phyloP scores from a whole-genome alignment of 2,113 vertebrate genomes.

The Campylorhamphus procurvoides region DNA sequence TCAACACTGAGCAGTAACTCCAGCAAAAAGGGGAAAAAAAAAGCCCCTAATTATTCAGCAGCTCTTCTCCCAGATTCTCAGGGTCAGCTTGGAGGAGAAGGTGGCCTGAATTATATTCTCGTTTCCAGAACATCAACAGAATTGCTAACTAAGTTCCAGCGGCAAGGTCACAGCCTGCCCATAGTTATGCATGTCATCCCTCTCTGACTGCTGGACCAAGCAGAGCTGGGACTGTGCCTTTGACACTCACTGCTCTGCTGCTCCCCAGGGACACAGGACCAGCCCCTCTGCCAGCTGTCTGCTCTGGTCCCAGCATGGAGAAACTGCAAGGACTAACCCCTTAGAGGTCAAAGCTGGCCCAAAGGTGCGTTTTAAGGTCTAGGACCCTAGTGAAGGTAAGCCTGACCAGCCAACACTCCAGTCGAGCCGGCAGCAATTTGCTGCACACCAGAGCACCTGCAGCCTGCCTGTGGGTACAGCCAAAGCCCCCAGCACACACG shows the following conservation, averaged over 20 bases:
- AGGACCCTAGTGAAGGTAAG: neutral
- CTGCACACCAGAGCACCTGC: neutral
- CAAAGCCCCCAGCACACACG: neutral
- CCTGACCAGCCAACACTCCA: neutral
- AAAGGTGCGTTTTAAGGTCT: neutral
- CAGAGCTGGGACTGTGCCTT: fast-evolving
- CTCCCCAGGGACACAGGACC: neutral
- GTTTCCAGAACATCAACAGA: constrained; percentile 37
- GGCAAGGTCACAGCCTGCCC: constrained; percentile 20
- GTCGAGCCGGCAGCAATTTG: neutral
- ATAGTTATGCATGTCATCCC: neutral
- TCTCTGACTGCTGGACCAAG: fast-evolving
- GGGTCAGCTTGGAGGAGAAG: constrained; percentile 60
- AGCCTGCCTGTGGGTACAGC: fast-evolving
- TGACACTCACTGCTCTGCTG: neutral
- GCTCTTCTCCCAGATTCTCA: constrained; percentile 36
- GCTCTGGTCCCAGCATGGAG: neutral
- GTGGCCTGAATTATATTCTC: constrained; percentile 59
- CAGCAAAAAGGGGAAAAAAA: neutral
- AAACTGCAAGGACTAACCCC: neutral
- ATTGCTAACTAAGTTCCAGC: constrained; percentile 49
- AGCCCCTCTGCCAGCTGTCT: neutral
- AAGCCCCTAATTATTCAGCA: constrained; percentile 38
- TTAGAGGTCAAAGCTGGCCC: neutral
- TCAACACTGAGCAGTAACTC: constrained; percentile 1